Conservation (phyloP, 2,888 invertebrate species). For the Dione vanillae region DNA sequence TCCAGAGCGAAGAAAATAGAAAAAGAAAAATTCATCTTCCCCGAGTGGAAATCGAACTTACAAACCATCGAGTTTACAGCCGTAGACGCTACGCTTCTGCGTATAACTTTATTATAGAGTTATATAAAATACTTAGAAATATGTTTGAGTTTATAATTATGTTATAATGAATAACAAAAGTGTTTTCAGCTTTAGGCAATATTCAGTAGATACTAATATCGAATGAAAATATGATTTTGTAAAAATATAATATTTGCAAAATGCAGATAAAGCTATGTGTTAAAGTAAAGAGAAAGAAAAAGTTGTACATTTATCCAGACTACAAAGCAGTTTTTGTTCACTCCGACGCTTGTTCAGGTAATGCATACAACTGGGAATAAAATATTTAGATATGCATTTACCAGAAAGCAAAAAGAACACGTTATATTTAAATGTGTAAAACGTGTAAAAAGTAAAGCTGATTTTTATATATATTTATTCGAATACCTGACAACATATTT, state of each 20-base stretch:
- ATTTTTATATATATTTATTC: not conserved
- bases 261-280: constrained; percentile 32
- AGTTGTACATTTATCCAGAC: constrained; percentile 42
- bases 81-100: too few species aligned
- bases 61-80: too few species aligned
- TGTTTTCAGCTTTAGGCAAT: too few species aligned
- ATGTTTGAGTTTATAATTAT: too few species aligned
- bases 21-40: too few species aligned
- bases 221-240: not conserved
- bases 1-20: too few species aligned
- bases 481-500: not conserved
- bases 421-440: too few species aligned
- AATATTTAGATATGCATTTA: constrained; percentile 45
- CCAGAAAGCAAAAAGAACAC: constrained; percentile 17
- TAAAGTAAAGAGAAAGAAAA: constrained; percentile 39
- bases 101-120: too few species aligned
- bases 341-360: constrained; percentile 44
- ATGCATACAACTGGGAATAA: constrained; percentile 44
- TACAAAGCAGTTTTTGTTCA: too few species aligned
- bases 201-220: not conserved
- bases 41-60: too few species aligned
- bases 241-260: constrained; percentile 28
- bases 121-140: not conserved
- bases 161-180: too few species aligned
- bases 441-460: not conserved